phyloP scores from a whole-genome alignment of 2,113 vertebrate genomes.

The Dicentrarchus labrax region DNA sequence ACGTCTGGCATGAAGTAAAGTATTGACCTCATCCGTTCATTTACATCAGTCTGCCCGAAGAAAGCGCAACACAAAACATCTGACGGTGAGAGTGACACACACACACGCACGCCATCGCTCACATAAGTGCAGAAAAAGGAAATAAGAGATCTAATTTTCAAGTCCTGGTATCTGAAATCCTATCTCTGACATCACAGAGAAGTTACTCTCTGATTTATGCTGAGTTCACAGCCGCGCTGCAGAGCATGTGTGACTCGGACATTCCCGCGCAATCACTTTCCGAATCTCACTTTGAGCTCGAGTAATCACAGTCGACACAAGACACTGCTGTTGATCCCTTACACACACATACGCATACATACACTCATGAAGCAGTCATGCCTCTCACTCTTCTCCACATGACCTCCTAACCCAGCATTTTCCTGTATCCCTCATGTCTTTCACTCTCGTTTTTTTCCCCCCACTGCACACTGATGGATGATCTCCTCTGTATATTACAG shows the following conservation, averaged over 20 bases:
- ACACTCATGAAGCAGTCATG: conserved; percentile 1
- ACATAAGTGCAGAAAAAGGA: not conserved
- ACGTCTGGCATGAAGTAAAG: conserved; percentile 54
- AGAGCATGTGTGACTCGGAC: conserved; percentile 37
- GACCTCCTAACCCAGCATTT: conserved; percentile 45
- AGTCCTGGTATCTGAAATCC: conserved; percentile 54
- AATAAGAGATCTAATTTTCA: conserved; percentile 35
- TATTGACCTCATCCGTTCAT: conserved; percentile 75
- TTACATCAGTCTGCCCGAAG: conserved; percentile 60
- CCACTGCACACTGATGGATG: conserved; percentile 68
- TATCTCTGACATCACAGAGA: conserved; percentile 64
- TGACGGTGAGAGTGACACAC: conserved; percentile 34
- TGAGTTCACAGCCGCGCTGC: conserved; percentile 53
- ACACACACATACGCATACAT: conserved; percentile 3
- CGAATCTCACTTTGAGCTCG: conserved; percentile 15
- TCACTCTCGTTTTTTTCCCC: conserved; percentile 13
- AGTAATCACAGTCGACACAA: conserved; percentile 23
- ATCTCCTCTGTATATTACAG: conserved; percentile 29
- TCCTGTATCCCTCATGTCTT: conserved; percentile 50
- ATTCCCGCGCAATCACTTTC: conserved; percentile 37
- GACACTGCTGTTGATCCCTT: conserved; percentile 10
- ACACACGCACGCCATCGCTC: not conserved
- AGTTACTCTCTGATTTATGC: conserved; percentile 56
- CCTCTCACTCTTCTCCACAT: conserved; percentile 22
- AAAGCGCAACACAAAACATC: conserved; percentile 70